Evolutionary conservation across 2,797 vertebrate genomes (phyloP), one percentile per base, ranked within the genome.

Genomic region (Phataginus tricuspis): DNA sequence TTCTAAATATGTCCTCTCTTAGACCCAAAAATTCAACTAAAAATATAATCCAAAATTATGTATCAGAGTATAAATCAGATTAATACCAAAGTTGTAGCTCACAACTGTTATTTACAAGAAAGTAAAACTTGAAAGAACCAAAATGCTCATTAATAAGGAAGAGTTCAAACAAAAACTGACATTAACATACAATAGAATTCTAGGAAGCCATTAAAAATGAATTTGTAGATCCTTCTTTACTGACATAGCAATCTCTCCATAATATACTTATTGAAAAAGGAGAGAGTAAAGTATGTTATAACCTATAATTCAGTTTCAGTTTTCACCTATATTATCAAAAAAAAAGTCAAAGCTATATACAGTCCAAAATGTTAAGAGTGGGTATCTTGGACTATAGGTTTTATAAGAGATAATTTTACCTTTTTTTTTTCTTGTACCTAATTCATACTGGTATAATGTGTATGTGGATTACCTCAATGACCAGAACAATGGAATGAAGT

Each of bases 111-210:
- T 71, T 94, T 89, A 87, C 1, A 88, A 64, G 25, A 71, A 55
- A 4, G 5, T 89, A 85, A 96, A 87, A 23, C 21, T 61, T 45
- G 14, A 53, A 53, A 55, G 37, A 84, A 90, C 7, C 34, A 91
- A 49, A 96, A 59, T 77, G 3, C 2, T 94, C 25, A n/a, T 75
- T 66, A 96, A 53, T 51, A 68, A 95, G 3, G 4, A 92, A 42
- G 29, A 11, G 19, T 23, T 55, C 29, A 68, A 89, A 69, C 0
- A 71, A 61, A 90, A 83, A 77, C 12, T 84, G 4, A 69, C 37
- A 45, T 55, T 79, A 71, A 84, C 16, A 79, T 49, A 29, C 0
- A 93, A 34, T 4, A 72, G 31, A 87, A 90, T 63, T 64, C 39
- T 87, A 34, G 75, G 16, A 10, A 77, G 34, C 21, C 25, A 57